phyloP scores from a whole-genome alignment of 2,888 invertebrate genomes.

The Epinotia ramella region DNA sequence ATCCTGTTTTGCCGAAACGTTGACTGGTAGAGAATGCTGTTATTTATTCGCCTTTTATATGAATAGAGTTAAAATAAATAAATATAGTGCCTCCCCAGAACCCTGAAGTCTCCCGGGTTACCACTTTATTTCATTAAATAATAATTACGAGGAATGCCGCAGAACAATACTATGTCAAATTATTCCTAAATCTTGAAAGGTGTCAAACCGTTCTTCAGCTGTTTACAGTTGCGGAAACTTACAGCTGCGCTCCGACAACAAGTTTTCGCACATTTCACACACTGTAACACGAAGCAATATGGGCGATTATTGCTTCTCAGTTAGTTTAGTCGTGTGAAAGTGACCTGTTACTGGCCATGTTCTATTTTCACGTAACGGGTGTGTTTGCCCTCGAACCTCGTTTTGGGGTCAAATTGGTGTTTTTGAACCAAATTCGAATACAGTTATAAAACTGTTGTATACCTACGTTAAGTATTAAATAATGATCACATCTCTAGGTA shows the following conservation, averaged over 20 bases:
- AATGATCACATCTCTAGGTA: not conserved
- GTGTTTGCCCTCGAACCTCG: slow-evolving; percentile 32
- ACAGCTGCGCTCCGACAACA: slow-evolving; percentile 5
- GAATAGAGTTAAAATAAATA: too few species aligned
- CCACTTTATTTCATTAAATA: not conserved
- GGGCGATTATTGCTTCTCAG: slow-evolving; percentile 19
- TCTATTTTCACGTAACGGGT: slow-evolving; percentile 45
- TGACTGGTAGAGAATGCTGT: too few species aligned
- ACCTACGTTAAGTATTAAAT: not conserved
- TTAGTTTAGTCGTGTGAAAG: not conserved
- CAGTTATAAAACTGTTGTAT: not conserved
- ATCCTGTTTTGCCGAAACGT: too few species aligned
- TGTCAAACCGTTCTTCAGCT: slow-evolving; percentile 21
- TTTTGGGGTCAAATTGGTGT: slow-evolving; percentile 23
- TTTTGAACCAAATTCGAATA: slow-evolving; percentile 9
- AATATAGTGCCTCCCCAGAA: too few species aligned
- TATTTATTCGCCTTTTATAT: too few species aligned
- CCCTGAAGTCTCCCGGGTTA: too few species aligned
- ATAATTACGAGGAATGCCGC: not conserved
- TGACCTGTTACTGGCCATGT: slow-evolving; percentile 18
- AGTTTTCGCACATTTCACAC: slow-evolving; percentile 22
- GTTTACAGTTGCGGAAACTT: slow-evolving; percentile 32
- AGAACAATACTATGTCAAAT: slow-evolving; percentile 3
- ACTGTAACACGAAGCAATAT: slow-evolving; percentile 14
- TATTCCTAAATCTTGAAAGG: slow-evolving; percentile 22